A percentile compares a stretch with the other conserved stretches of the same genome.
Conservation (phyloP, 2,113 vertebrate species). For the Istiophorus platypterus region DNA sequence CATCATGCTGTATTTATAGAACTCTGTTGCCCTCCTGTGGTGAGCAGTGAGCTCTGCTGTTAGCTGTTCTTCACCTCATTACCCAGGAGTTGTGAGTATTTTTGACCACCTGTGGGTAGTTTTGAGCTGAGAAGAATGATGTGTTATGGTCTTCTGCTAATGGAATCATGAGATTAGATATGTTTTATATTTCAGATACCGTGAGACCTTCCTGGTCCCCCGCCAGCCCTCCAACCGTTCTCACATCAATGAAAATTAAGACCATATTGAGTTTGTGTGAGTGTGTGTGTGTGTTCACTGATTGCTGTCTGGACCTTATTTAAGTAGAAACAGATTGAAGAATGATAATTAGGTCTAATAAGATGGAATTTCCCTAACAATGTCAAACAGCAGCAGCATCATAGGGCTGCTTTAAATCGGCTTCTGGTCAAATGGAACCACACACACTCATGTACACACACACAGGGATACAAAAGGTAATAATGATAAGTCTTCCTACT, state of each 20-base stretch:
- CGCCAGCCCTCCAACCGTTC: conserved; percentile 69
- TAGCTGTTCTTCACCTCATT: conserved; percentile 8
- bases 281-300: conserved; percentile 68
- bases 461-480: conserved; percentile 18
- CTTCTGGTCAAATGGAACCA: conserved; percentile 68
- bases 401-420: conserved; percentile 62
- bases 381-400: conserved; percentile 78
- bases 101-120: conserved; percentile 72
- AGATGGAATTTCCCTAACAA: conserved; percentile 79
- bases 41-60: conserved; percentile 38
- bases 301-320: conserved; percentile 82
- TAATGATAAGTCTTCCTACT: neutral
- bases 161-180: conserved; percentile 79
- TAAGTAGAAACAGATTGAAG: conserved; percentile 85
- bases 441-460: conserved; percentile 30
- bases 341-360: conserved; percentile 86
- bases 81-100: conserved; percentile 31
- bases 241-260: conserved; percentile 82
- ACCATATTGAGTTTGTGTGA: conserved; percentile 78
- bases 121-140: conserved; percentile 67
- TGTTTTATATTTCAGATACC: conserved; percentile 76
- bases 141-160: conserved; percentile 72
- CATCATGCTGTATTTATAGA: conserved; percentile 55
- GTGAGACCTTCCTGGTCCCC: conserved; percentile 64
- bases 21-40: conserved; percentile 78